phyloP scores from a whole-genome alignment of 1,140 invertebrate genomes.

The Drosophila albomicans region DNA sequence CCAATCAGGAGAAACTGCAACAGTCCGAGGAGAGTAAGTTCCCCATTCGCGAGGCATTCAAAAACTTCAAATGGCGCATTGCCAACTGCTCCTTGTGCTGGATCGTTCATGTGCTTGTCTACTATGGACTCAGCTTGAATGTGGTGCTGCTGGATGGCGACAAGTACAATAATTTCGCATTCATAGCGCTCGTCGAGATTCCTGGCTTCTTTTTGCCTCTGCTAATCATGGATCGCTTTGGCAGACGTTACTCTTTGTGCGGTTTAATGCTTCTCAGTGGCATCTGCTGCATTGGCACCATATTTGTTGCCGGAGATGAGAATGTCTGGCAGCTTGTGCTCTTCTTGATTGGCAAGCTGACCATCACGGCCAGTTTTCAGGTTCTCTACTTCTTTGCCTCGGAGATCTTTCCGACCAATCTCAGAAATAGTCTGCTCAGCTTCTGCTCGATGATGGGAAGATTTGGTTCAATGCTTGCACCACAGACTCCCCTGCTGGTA shows the following conservation, averaged over 20 bases:
- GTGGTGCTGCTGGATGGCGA: slow-evolving; percentile 90
- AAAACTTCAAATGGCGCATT: slow-evolving; percentile 87
- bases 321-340: slow-evolving; percentile 85
- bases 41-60: slow-evolving; percentile 86
- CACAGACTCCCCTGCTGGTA: slow-evolving; percentile 89
- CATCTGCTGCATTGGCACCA: slow-evolving; percentile 79
- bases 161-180: slow-evolving; percentile 90
- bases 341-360: slow-evolving; percentile 91
- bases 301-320: slow-evolving; percentile 60
- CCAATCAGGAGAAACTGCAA: slow-evolving; percentile 76
- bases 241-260: slow-evolving; percentile 87
- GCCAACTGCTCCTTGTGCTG: slow-evolving; percentile 89
- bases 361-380: slow-evolving; percentile 89
- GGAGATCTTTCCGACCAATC: slow-evolving; percentile 90
- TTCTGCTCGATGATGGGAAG: slow-evolving; percentile 90
- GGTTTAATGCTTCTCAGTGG: slow-evolving; percentile 88
- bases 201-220: slow-evolving; percentile 89
- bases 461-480: slow-evolving; percentile 90
- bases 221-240: slow-evolving; percentile 88
- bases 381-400: slow-evolving; percentile 90
- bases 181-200: slow-evolving; percentile 90
- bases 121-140: slow-evolving; percentile 93
- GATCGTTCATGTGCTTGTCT: slow-evolving; percentile 90
- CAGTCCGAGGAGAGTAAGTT: slow-evolving; percentile 81
- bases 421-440: slow-evolving; percentile 88